Base-by-base conservation (phyloP, 2,888 invertebrate genomes). In the Standfussiana lucernea region DNA sequence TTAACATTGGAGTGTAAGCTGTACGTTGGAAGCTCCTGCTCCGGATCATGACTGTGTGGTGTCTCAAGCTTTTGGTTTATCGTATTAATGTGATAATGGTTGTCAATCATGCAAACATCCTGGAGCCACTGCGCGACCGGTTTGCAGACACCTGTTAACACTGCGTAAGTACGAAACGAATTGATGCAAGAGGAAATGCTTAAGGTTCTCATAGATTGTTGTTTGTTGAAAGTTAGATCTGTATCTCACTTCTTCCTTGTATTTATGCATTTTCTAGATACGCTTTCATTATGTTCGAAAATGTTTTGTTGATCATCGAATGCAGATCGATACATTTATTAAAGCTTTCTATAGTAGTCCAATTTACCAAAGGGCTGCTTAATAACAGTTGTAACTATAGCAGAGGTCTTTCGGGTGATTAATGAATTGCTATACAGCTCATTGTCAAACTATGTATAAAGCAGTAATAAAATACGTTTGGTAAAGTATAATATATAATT, bases 71-170 rank as follows among this genome's bases (percentile, higher is more conserved):
- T 95, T 89, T 95, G 94, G 94, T 95, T 91, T 93, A 92, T 94
- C 94, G 92, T 95, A 96, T 96, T 96, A 96, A 96, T 96, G 93
- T 95, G 92, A 95, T 95, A 94, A 96, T 96, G 96, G 96, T 96
- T 96, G 96, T 96, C 96, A 93, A 95, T 96, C 96, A 96, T 96
- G 96, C 96, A 93, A 95, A 95, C 96, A 90, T 86, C 93, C 93
- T 92, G 96, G 96, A 95, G 96, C 92, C 91, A 90, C 93, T 92
- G 92, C 92, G 93, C 94, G 93, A 93, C 94, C 94, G 91, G 94
- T 92, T 93, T 91, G 96, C 95, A 92, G 95, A 92, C 93, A 92
- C 90, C 94, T 91, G 92, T 93, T 93, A 91, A 89, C 90, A 91
- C 91, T 91, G 92, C 92, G 96, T 96, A 95, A 96, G 96, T 96